Base-by-base conservation (phyloP, 35 echinoderm and acorn worm species). In the Apostichopus parvimensis region DNA sequence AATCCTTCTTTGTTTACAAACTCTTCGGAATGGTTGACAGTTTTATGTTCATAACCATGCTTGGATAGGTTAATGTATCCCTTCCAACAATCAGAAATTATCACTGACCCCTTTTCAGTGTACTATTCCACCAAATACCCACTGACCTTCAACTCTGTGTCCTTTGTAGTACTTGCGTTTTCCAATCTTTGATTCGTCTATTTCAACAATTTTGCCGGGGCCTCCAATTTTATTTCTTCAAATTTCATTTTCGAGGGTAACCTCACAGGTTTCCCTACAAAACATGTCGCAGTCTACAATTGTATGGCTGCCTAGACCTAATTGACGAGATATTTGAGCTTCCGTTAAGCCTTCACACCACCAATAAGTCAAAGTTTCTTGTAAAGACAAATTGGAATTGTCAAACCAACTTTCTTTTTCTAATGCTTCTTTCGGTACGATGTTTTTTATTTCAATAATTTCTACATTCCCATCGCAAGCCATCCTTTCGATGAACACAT, bases 61-160 rank as follows among this genome's bases (percentile, higher is more conserved):
- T 91, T 53, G 1, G 1, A 8, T 25, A 91, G 66, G 5, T 77
- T 53, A 55, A 55, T 12, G 22, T 91, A 78, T 4, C 72, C 59
- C 75, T 91, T 91, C 88, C 88, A 91, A 20, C 88, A 91, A 57
- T 91, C 88, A 10, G 88, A 91, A 22, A 91, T 75, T 9, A 91
- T 79, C 21, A 22, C 72, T 17, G 89, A 77, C 6, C 89, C 89
- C 8, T 9, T 73, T 11, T 15, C 56, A 18, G 79, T 79, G 73
- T 73, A 91, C 34, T 21, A 91, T 91, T 11, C 88, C 88, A 9
- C 88, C 88, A 34, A 91, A 91, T 5, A 91, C 88, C 88, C 88
- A 91, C 54, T 91, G 88, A 6, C 88, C 88, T 57, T 91, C 73
- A 54, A 91, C 72, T 78, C 52, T 9, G 53, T 45, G 34, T 45